A percentile compares a stretch with the other conserved stretches of the same genome.
Conservation (phyloP, 2,113 vertebrate genomes). For the Cyprinus carpio region DNA sequence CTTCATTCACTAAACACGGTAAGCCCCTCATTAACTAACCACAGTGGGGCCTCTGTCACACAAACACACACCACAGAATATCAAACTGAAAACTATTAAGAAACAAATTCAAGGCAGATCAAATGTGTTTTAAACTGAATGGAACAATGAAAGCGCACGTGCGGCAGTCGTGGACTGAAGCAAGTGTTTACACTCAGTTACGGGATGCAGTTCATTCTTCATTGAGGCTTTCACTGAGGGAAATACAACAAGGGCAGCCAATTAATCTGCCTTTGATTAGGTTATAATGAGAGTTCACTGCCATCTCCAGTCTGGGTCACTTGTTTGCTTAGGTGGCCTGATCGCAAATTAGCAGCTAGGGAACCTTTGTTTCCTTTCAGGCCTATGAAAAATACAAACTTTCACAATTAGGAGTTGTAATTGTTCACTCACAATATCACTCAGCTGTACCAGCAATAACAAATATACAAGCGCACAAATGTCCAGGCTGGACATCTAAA, state of each 20-base stretch:
- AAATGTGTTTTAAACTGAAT: neutral
- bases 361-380: slow-evolving; percentile 13
- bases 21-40: slow-evolving; percentile 48
- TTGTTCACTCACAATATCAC: slow-evolving; percentile 51
- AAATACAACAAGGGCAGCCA: slow-evolving; percentile 50
- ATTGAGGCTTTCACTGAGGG: slow-evolving; percentile 43
- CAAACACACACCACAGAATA: slow-evolving; percentile 11
- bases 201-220: slow-evolving; percentile 19
- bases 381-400: slow-evolving; percentile 56
- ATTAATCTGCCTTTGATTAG: slow-evolving; percentile 62
- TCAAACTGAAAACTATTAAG: slow-evolving; percentile 19
- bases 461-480: neutral
- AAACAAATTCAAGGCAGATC: neutral
- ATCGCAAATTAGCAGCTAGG: slow-evolving; percentile 57
- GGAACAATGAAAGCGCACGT: neutral
- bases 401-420: slow-evolving; percentile 61
- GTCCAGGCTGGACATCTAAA: neutral
- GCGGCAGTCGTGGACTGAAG: neutral
- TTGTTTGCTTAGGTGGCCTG: slow-evolving; percentile 55
- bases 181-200: neutral
- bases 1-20: slow-evolving; percentile 36
- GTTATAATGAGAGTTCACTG: slow-evolving; percentile 58
- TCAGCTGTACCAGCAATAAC: slow-evolving; percentile 62
- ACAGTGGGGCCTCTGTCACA: slow-evolving; percentile 23
- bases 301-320: slow-evolving; percentile 58